Base-by-base conservation (phyloP, 2,113 vertebrate genomes). In the Corydoras maculifer region DNA sequence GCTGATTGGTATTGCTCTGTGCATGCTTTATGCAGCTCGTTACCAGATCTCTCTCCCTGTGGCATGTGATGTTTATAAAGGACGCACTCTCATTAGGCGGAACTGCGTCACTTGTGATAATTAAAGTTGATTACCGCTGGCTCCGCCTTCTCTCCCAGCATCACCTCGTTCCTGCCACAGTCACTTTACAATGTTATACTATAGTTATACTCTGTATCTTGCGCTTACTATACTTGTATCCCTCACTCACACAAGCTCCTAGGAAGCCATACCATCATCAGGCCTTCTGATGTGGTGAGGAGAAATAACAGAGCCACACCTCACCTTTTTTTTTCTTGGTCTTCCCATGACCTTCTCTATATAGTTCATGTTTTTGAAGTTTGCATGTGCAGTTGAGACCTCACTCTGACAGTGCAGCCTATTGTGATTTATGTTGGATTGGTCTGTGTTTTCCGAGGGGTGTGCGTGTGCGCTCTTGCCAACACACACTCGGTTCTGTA, bases 401-500 rank as follows among this genome's bases (percentile, higher is more conserved):
- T 74, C 68, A 81, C 32, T 31, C 81, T 82, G 86, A 89, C 86
- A 86, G 85, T 81, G 82, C 82, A 79, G 79, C 81, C 79, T 63
- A 75, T 77, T 83, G 85, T 86, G 81, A 87, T 91, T 91, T 90
- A 83, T 91, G 84, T 86, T 89, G 85, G 86, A 87, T 73, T 60
- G 50, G 70, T 58, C 30, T 75, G 72, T 78, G 73, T 78, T 78
- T 68, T 78, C 58, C 32, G 64, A 68, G n/a, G 61, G 63, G 54
- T 62, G 35, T 72, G 53, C 69, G 55, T 70, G 51, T 68, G 61
- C 58, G 35, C 61, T 35, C 71, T 70, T 68, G 31, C 65, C 4
- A 61, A 29, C 70, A 64, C 73, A 55, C 62, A 61, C 63, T 68
- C 78, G 81, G 80, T 79, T 84, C 84, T 83, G 78, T 87, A 87